Percentiles rank a stretch among this genome's conserved stretches.
These are phyloP conservation scores for Eurytoma californica DNA, from an alignment of 2,888 invertebrate species.

Conservation along the genomic window DNA sequence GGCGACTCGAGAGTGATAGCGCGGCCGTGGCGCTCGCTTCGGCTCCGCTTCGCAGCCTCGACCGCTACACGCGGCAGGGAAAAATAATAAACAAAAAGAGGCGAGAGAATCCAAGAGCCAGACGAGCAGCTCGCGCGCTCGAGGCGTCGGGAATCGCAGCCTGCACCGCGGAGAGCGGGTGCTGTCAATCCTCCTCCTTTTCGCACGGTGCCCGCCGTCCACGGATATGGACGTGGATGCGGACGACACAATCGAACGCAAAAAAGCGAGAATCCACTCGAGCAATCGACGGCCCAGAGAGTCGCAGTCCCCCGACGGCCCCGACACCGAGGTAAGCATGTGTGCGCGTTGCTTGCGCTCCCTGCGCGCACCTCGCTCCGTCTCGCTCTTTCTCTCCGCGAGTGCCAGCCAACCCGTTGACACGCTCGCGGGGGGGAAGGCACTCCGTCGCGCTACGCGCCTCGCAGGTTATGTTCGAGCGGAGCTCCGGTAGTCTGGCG, in stretches of 20 bases:
- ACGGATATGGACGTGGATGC: background rate
- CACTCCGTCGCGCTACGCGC: background rate
- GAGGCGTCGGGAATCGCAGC: background rate
- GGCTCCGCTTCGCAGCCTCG: slow-evolving; percentile 8
- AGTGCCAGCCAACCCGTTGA: too few species aligned
- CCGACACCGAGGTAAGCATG: too few species aligned
- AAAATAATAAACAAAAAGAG: slow-evolving; percentile 52
- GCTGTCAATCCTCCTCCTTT: background rate
- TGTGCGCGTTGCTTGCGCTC: too few species aligned
- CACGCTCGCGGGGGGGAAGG: too few species aligned
- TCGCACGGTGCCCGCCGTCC: background rate
- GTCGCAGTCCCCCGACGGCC: too few species aligned
- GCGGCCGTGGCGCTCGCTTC: slow-evolving; percentile 3
- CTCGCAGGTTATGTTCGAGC: slow-evolving; percentile 24
- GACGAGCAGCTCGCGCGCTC: background rate
- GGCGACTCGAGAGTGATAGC: background rate
- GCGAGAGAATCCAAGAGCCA: slow-evolving; percentile 11
- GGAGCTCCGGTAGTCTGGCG: slow-evolving; percentile 17
- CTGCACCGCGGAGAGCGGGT: background rate
- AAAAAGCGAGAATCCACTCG: too few species aligned
- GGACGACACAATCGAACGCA: too few species aligned
- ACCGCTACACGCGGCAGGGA: slow-evolving; percentile 16
- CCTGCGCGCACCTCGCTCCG: too few species aligned
- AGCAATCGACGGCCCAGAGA: too few species aligned
- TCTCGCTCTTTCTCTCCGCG: too few species aligned